A percentile compares a stretch with the other conserved stretches of the same genome.
Evolutionary conservation across 2,113 vertebrate species (phyloP).

Genomic region (Syrrhaptes paradoxus): DNA sequence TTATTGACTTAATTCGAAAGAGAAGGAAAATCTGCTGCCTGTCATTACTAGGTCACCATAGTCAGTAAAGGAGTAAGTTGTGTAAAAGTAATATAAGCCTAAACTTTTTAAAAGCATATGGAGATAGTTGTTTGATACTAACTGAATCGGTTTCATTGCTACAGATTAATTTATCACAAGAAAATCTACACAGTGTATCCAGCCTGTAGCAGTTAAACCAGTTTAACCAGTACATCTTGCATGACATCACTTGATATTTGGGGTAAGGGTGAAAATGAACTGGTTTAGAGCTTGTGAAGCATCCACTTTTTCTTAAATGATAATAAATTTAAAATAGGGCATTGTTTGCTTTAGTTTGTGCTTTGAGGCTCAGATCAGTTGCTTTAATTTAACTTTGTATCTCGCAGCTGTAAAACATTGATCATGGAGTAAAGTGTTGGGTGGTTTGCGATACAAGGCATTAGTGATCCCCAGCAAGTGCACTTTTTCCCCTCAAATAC

Average conservation of each 20-base stretch:
- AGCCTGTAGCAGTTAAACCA: constrained; percentile 49
- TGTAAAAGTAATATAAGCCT: background rate
- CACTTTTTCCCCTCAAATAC: background rate
- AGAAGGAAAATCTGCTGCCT: background rate
- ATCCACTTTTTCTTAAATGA: background rate
- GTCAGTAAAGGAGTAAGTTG: background rate
- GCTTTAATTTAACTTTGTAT: background rate
- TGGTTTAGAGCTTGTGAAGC: constrained; percentile 9
- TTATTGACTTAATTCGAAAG: background rate
- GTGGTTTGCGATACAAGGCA: background rate
- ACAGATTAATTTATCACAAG: constrained; percentile 32
- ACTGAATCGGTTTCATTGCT: background rate
- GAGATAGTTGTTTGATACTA: background rate
- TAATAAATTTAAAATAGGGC: background rate
- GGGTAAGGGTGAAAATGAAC: constrained; percentile 54
- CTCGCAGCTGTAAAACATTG: background rate
- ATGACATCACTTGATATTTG: constrained; percentile 41
- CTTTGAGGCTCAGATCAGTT: background rate
- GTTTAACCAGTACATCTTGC: constrained; percentile 57
- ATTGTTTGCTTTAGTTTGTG: background rate
- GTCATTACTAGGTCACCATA: background rate
- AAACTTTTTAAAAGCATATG: background rate
- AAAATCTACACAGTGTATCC: constrained; percentile 28
- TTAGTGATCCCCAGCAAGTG: background rate
- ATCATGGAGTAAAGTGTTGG: background rate